A percentile compares a stretch with the other conserved stretches of the same genome.
Conservation (phyloP, 2,797 vertebrate species). For the Dryobates pubescens region DNA sequence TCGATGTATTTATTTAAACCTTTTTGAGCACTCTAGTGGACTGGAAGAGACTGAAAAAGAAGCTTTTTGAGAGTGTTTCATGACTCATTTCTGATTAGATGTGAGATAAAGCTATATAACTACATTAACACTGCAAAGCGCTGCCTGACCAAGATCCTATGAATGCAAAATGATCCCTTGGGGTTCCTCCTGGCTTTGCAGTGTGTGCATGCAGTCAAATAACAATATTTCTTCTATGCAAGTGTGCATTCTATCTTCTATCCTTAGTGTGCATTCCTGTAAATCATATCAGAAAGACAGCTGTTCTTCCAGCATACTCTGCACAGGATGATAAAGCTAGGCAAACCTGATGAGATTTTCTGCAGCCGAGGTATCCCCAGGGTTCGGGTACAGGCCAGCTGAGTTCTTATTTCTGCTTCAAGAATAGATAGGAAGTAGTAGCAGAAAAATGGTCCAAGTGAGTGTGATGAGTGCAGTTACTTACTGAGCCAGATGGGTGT, state of each 20-base stretch:
- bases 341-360: background rate
- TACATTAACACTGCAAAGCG: background rate
- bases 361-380: background rate
- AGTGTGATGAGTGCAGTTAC: slow-evolving; percentile 37
- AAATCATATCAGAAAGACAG: background rate
- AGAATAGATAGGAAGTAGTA: background rate
- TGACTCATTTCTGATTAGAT: background rate
- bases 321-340: background rate
- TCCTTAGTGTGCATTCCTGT: background rate
- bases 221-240: background rate
- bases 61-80: background rate
- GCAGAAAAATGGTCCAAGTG: background rate
- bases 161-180: background rate
- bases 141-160: background rate
- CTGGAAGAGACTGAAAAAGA: background rate
- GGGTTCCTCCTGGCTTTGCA: background rate
- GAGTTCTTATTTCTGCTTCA: background rate
- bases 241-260: background rate
- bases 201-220: background rate
- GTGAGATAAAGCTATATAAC: background rate
- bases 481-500: slow-evolving; percentile 53
- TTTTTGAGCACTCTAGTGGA: background rate
- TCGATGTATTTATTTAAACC: background rate
- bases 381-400: background rate
- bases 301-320: background rate